These are phyloP conservation scores for Nudaria mundana DNA, from an alignment of 2,888 invertebrate genomes.

Conservation along the genomic window DNA sequence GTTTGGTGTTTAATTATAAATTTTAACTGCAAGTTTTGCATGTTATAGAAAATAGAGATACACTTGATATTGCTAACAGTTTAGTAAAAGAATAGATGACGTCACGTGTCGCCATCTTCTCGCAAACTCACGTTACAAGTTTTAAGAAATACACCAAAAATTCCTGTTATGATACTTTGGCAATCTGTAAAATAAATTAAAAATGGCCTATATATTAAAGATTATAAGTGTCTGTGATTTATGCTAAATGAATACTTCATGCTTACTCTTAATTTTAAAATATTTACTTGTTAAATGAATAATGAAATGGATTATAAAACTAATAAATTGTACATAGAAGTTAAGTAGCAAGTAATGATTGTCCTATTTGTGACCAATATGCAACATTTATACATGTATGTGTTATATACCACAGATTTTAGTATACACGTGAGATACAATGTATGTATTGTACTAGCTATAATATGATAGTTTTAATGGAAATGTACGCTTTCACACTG, in stretches of 20 bases:
- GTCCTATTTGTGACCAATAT: conserved; percentile 70
- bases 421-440: conserved; percentile 34
- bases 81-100: neutral
- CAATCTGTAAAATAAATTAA: conserved; percentile 36
- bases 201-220: conserved; percentile 58
- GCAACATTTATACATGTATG: conserved; percentile 41
- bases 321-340: conserved; percentile 64
- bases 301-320: conserved; percentile 38
- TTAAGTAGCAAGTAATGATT: conserved; percentile 57
- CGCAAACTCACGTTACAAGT: neutral
- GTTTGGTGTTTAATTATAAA: conserved; percentile 48
- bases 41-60: conserved; percentile 8
- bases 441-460: conserved; percentile 28
- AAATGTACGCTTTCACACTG: conserved; percentile 27
- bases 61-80: too few species aligned
- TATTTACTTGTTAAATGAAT: conserved; percentile 52
- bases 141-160: neutral
- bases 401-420: conserved; percentile 35
- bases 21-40: conserved; percentile 35
- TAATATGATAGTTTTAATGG: conserved; percentile 25
- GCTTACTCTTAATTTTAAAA: conserved; percentile 71
- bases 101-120: conserved; percentile 1
- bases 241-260: conserved; percentile 70
- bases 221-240: conserved; percentile 79
- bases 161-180: conserved; percentile 7